Percentiles rank a stretch among this genome's conserved stretches.
These are phyloP conservation scores for Argyresthia albistria DNA, from an alignment of 2,888 invertebrate species.

Conservation along the genomic window DNA sequence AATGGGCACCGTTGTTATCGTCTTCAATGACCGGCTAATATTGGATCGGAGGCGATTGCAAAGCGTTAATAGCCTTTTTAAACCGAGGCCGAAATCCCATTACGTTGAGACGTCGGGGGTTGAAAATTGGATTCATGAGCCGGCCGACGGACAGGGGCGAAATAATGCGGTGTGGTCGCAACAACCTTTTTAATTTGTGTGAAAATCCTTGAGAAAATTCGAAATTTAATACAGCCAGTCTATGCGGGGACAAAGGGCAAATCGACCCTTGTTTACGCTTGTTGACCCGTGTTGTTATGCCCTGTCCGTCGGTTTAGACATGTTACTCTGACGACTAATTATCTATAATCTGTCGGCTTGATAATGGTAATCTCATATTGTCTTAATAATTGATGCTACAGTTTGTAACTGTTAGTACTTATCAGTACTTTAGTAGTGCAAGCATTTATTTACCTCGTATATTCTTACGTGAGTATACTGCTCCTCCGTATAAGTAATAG, in stretches of 20 bases:
- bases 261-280: background rate
- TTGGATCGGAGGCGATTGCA: constrained; percentile 24
- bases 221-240: constrained; percentile 13
- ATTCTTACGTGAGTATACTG: too few relatives aligned
- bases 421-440: too few relatives aligned
- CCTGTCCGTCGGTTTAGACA: background rate
- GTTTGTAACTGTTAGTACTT: background rate
- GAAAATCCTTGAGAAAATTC: constrained; percentile 33
- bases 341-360: too few relatives aligned
- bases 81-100: constrained; percentile 47
- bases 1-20: background rate
- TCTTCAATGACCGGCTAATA: constrained; percentile 18
- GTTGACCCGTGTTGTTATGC: background rate
- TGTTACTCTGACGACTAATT: background rate
- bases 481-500: too few relatives aligned
- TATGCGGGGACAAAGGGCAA: background rate
- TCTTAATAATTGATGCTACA: background rate
- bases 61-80: constrained; percentile 48
- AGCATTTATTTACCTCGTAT: too few relatives aligned
- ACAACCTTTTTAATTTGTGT: constrained; percentile 39
- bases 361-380: background rate
- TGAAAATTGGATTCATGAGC: constrained; percentile 55
- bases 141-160: constrained; percentile 40
- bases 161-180: constrained; percentile 42
- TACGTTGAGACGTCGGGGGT: constrained; percentile 37